Evolutionary conservation across 2,113 vertebrate genomes (phyloP), one percentile per base, ranked within the genome.

Genomic region (Nothocercus julius): DNA sequence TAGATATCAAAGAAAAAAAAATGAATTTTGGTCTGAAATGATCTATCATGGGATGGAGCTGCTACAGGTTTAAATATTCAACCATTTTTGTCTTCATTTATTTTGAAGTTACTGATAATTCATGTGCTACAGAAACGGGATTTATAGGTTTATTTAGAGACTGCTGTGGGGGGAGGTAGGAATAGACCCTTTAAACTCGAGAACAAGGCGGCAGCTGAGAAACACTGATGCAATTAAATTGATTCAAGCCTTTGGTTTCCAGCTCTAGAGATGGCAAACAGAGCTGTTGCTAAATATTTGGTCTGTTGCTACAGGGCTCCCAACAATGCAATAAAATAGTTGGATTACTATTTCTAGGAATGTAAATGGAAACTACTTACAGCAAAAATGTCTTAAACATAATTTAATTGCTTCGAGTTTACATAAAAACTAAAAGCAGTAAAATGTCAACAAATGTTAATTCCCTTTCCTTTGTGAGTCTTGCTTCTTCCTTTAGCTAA

Each of bases 371-470:
- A 97, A 96, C 97, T 96, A 98, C 97, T 97, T 97, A 97, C 92
- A 96, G 94, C 92, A 96, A 93, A 97, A 98, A 97, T 92, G 90
- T 96, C 97, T 98, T 97, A 95, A 97, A 93, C 74, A 82, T 96
- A 97, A 97, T 97, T 98, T 98, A 97, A 98, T 98, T 98, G 97
- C 97, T 93, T 97, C 21, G 84, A 91, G 95, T 98, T 98, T 97
- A 97, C 97, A 98, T 98, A 97, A 97, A 97, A 97, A 96, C 93
- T 88, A 97, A 97, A 97, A 97, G 95, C 91, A 96, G 94, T 78
- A 96, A 97, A 98, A 97, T 97, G 97, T 98, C 97, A 98, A 98
- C 97, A 98, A 97, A 97, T 97, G 97, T 97, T 98, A 97, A 97
- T 97, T 97, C 92, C 83, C 82, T 36, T 69, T 96, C 79, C 94